Base-by-base conservation (phyloP, 2,888 invertebrate species). In the Disparrhopalites patrizii region DNA sequence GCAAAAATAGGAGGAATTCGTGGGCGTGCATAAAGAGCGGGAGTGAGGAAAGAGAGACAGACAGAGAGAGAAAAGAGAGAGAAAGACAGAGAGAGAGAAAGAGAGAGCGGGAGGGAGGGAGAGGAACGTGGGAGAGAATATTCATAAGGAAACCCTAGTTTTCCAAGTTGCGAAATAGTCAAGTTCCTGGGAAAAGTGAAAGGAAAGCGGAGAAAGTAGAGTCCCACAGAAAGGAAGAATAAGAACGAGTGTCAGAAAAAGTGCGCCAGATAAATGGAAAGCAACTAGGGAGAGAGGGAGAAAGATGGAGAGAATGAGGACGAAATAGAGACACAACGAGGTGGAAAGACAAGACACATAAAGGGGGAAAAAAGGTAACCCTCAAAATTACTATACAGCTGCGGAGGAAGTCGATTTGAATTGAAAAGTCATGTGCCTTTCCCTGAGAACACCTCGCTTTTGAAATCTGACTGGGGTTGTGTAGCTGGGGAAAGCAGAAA, bases 41-140 rank as follows among this genome's bases (percentile, higher is more conserved):
- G 30, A 61, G 28, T 27, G 18, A 23, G 25, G 23, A 52, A 61
- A 38, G 36, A 52, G 62, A 54, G 38, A 54, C n/a, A 54, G 38
- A 25, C 25, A 8, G 51, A 51, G 62, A 50, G 30, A 62, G 31
- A 27, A 47, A 13, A 47, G 23, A 23, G 23, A 47, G 47, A 7
- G 23, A n/a, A 25, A 47, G 3, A 25, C 3, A n/a, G 23, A 47
- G 47, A n/a, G 23, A 18, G 25, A 36, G 7, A 36, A 10, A 36
- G 15, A 36, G 7, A 36, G 36, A 10, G 36, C 36, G 23, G 47
- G 20, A 47, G 8, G 10, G 20, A 20, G 20, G 47, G 7, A 20
- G 20, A 25, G 2, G 47, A 20, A 18, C 8, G 25, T 23, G 8
- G 25, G 25, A 15, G 47, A 47, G 23, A 15, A 10, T 47, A 23